These are phyloP conservation scores for Hepsetus odoe DNA, from an alignment of 2,113 vertebrate species.

Conservation along the genomic window DNA sequence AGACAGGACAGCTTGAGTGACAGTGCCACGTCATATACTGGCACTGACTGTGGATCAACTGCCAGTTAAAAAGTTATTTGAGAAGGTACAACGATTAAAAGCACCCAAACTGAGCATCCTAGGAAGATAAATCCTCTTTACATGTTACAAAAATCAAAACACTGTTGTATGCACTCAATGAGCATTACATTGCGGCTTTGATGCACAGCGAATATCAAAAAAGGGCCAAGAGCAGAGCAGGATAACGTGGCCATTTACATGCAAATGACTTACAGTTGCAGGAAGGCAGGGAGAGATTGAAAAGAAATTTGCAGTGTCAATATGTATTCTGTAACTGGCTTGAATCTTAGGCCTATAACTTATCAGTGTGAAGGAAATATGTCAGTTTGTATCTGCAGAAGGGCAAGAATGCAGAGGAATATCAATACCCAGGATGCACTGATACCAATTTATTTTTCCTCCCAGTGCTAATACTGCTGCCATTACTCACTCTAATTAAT, in stretches of 20 bases:
- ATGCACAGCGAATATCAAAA: conserved; percentile 51
- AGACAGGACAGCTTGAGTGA: not conserved
- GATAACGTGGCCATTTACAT: conserved; percentile 72
- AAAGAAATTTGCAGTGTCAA: conserved; percentile 64
- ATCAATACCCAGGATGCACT: too few species aligned
- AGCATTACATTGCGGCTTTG: conserved; percentile 56
- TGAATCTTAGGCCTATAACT: conserved; percentile 63
- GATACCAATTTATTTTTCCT: too few species aligned
- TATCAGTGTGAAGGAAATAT: conserved; percentile 44
- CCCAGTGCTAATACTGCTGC: too few species aligned
- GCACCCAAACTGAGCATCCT: not conserved
- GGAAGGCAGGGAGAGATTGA: conserved; percentile 61
- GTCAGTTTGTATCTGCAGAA: not conserved
- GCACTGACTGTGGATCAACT: not conserved
- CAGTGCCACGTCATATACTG: not conserved
- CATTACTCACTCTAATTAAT: too few species aligned
- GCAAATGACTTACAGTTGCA: conserved; percentile 70
- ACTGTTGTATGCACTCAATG: not conserved
- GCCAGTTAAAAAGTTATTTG: not conserved
- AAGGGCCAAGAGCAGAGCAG: conserved; percentile 63
- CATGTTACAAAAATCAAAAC: not conserved
- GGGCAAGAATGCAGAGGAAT: not conserved
- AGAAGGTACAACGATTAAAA: not conserved
- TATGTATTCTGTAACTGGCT: conserved; percentile 70
- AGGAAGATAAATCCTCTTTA: not conserved